Percentiles rank a stretch among this genome's conserved stretches.
phyloP scores from a whole-genome alignment of 2,888 invertebrate genomes.

The Dynastes hyllus region DNA sequence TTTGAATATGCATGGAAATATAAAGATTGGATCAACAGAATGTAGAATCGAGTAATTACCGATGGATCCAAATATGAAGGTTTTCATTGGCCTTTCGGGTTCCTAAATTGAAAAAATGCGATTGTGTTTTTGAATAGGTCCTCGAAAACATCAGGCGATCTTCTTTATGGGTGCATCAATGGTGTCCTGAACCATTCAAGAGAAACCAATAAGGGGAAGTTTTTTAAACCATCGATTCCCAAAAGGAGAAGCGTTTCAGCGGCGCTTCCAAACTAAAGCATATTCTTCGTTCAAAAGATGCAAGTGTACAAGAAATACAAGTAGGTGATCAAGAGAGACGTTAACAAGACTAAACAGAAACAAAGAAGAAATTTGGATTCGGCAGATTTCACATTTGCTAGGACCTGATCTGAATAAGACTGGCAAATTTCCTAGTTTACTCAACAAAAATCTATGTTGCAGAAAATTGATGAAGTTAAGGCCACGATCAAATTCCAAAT shows the following conservation, averaged over 20 bases:
- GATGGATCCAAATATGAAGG: no score
- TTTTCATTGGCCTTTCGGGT: no score
- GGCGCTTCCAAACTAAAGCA: conserved; percentile 99
- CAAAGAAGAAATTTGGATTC: conserved; percentile 99
- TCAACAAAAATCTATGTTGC: conserved; percentile 98
- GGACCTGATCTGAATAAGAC: conserved; percentile 99
- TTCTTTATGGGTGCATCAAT: conserved; percentile 95
- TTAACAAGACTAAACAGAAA: conserved; percentile 99
- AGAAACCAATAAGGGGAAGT: conserved; percentile 90
- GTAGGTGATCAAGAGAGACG: conserved; percentile 99
- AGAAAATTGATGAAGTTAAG: conserved; percentile 98
- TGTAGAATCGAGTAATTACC: no score
- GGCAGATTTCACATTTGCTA: conserved; percentile 98
- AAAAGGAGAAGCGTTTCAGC: conserved; percentile 99
- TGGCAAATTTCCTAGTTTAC: conserved; percentile 99
- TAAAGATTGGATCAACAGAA: no score
- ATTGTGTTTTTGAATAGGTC: no score
- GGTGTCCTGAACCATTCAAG: conserved; percentile 84
- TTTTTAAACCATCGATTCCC: conserved; percentile 99
- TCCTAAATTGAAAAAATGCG: no score
- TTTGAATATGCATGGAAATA: no score
- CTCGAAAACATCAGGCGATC: conserved; percentile 97
- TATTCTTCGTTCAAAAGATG: conserved; percentile 98
- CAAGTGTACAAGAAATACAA: conserved; percentile 87
- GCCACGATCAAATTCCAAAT: conserved; percentile 99